Percentiles rank a stretch among this genome's conserved stretches.
These are phyloP conservation scores for Nematopogon swammerdamellus DNA, from an alignment of 2,888 invertebrate genomes.

Conservation along the genomic window DNA sequence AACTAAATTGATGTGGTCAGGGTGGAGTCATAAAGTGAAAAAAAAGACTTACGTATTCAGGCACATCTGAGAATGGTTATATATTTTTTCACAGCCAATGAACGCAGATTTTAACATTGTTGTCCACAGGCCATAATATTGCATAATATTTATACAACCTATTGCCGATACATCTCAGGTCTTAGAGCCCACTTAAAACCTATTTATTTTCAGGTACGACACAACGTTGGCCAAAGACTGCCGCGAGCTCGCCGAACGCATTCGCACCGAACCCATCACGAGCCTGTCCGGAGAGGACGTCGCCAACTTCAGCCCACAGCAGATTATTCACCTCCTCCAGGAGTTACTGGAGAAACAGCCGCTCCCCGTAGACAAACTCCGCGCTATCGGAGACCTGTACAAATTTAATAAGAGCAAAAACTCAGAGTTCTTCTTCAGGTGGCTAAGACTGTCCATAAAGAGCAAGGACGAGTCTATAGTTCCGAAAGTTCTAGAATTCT, in stretches of 20 bases:
- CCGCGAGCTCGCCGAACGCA: slow-evolving; percentile 50
- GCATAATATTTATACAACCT: too few species aligned
- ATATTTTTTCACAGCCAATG: too few species aligned
- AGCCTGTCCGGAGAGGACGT: slow-evolving; percentile 52
- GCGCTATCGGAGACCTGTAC: slow-evolving; percentile 62
- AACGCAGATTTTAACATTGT: too few species aligned
- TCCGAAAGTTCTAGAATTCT: slow-evolving; percentile 67
- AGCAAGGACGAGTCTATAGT: slow-evolving; percentile 67
- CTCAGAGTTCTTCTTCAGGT: slow-evolving; percentile 74
- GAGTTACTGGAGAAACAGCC: slow-evolving; percentile 58
- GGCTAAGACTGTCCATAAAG: slow-evolving; percentile 75
- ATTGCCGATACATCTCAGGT: too few species aligned
- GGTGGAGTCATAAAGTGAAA: too few species aligned
- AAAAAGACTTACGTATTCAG: too few species aligned
- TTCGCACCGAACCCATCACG: slow-evolving; percentile 46
- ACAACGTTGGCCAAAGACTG: slow-evolving; percentile 62
- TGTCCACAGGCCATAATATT: too few species aligned
- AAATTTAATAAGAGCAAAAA: slow-evolving; percentile 65
- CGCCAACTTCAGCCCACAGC: slow-evolving; percentile 55
- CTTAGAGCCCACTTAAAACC: too few species aligned
- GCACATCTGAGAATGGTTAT: too few species aligned
- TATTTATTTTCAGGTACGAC: slow-evolving; percentile 59
- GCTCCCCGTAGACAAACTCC: slow-evolving; percentile 53
- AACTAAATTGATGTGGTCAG: too few species aligned
- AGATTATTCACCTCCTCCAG: slow-evolving; percentile 67